phyloP scores from a whole-genome alignment of 2,113 vertebrate species.

The Saguinus imperator region DNA sequence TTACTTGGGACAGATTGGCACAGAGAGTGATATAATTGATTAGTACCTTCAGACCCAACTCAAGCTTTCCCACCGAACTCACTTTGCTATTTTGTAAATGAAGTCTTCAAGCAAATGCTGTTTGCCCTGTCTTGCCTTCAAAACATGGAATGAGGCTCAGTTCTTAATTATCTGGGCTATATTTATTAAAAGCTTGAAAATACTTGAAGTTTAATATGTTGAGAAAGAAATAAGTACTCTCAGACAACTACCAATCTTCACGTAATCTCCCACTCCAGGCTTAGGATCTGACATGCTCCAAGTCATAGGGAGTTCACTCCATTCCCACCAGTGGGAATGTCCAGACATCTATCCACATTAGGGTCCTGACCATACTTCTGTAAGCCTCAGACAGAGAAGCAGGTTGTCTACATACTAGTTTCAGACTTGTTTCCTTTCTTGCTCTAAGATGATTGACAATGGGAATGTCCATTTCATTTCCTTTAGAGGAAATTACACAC shows the following conservation, averaged over 20 bases:
- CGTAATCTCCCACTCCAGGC: background rate
- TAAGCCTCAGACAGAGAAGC: background rate
- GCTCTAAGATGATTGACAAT: background rate
- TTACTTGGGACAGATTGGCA: background rate
- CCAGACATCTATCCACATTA: background rate
- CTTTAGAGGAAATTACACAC: background rate
- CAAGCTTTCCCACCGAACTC: background rate
- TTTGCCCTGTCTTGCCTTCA: background rate
- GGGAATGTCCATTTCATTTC: background rate
- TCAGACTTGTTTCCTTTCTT: background rate
- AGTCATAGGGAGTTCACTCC: background rate
- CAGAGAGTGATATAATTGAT: background rate
- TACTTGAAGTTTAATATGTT: background rate
- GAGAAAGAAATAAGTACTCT: background rate
- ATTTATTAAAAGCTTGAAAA: background rate
- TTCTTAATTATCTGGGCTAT: background rate
- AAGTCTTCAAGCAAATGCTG: background rate
- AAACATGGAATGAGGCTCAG: background rate
- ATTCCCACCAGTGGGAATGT: background rate
- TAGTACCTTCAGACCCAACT: background rate
- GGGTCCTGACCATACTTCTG: background rate
- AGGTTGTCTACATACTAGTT: background rate
- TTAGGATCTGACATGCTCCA: background rate
- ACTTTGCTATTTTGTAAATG: background rate
- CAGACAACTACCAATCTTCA: background rate